These are phyloP conservation scores for Agrochola macilenta DNA, from an alignment of 2,888 invertebrate genomes.

Conservation along the genomic window DNA sequence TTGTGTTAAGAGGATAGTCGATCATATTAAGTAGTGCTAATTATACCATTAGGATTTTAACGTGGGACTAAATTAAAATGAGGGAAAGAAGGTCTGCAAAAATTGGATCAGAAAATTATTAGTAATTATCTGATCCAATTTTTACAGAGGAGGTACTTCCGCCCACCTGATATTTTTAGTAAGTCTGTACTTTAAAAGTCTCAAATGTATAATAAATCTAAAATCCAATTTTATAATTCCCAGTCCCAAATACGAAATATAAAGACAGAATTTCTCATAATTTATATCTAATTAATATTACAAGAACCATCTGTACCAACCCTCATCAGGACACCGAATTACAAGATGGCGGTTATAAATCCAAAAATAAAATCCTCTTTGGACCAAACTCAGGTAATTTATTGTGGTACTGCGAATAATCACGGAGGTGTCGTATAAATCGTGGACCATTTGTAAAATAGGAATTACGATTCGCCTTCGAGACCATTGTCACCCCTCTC, in stretches of 20 bases:
- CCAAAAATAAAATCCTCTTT: constrained; percentile 87
- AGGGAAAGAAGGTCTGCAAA: too few relatives aligned
- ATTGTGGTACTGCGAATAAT: constrained; percentile 88
- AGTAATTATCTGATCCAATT: too few relatives aligned
- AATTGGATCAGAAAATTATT: background rate
- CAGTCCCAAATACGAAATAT: constrained; percentile 19
- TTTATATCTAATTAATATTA: constrained; percentile 64
- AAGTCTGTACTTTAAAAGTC: background rate
- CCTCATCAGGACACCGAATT: constrained; percentile 73
- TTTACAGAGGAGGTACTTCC: background rate
- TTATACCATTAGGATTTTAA: too few relatives aligned
- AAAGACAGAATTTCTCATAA: constrained; percentile 46
- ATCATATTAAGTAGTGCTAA: too few relatives aligned
- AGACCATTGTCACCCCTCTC: constrained; percentile 80
- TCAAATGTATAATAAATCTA: constrained; percentile 18
- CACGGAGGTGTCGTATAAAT: constrained; percentile 90
- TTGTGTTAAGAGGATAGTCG: too few relatives aligned
- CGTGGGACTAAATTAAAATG: too few relatives aligned
- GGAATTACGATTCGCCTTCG: constrained; percentile 85
- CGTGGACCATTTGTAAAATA: constrained; percentile 90
- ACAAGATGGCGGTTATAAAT: constrained; percentile 86
- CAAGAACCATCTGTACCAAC: constrained; percentile 60
- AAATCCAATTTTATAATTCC: constrained; percentile 14
- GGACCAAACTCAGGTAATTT: constrained; percentile 86
- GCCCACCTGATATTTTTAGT: background rate